Base-by-base conservation (phyloP, 2,888 invertebrate species). In the Lasioglossum zephyrum region DNA sequence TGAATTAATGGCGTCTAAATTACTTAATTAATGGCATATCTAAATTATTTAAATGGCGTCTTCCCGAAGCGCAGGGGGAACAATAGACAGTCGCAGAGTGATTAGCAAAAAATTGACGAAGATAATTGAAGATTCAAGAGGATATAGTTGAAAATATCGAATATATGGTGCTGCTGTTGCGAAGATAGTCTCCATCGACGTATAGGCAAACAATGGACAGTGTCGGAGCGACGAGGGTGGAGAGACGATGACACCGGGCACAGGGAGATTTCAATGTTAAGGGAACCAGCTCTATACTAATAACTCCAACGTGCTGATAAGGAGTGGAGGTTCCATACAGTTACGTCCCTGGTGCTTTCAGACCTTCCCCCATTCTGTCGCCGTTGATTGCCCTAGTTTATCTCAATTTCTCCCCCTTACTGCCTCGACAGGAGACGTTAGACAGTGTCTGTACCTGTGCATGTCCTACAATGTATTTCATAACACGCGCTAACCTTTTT, bases 391-490 rank as follows among this genome's bases (percentile, higher is more conserved):
- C 31, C 66, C 66, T 8, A 66, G 66, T 66, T 66, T 66, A 66
- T 66, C 66, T 66, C 66, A 31, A 66, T 66, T 66, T 36, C 66
- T 66, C 36, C 66, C 66, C 66, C 36, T 66, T 66, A 18, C 66
- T 36, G 36, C 16, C 36, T 31, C 66, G 66, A 3, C 57, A 60
- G 49, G 80, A 75, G 75, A 72, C 81, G 36, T 66, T 66, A 66
- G 36, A 66, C 66, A 36, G 16, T 18, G 66, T 53, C 66, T 31
- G 13, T 60, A 60, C 60, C 26, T 60, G 60, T 13, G 5, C 66
- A 16, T 66, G 36, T 36, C 8, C 66, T 66, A 66, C 18, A 66
- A 36, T 8, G 36, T 66, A 16, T 31, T 66, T 66, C 36, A 66
- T 66, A 66, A 36, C 18, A 18, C 0, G 66, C 3, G 36, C 60